Evolutionary conservation across 1,140 invertebrate genomes (phyloP), one percentile per base, ranked within the genome.

Genomic region (Arion vulgaris): DNA sequence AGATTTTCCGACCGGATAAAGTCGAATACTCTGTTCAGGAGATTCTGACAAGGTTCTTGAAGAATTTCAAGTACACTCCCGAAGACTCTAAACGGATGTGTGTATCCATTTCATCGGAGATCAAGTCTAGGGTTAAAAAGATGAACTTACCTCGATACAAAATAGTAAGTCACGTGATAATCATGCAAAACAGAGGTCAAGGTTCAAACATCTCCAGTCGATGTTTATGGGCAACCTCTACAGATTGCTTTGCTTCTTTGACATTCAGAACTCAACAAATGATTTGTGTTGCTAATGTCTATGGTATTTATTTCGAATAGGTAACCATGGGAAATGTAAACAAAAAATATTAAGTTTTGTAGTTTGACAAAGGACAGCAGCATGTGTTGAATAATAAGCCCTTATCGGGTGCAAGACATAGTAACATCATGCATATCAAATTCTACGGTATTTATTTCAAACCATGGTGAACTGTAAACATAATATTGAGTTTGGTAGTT

Each of bases 281-380:
- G 2, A 87, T 89, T 75, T 90, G 87, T 17, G 84, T 88, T 11
- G 90, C 86, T 7, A 85, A 85, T 53, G 88, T 91, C 5, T 86
- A 89, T 79, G 90, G 81, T 13, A 82, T 91, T 17, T 92, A 91
- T 68, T 91, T 85, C 83, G 90, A 91, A 82, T 92, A 81, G 86
- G 5, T 71, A 32, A 23, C 57, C 23, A 32, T 7, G 57, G n/a
- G n/a, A n/a, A n/a, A n/a, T n/a, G n/a, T n/a, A n/a, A n/a, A n/a
- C n/a, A n/a, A n/a, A n/a, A n/a, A n/a, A n/a, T n/a, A n/a, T n/a
- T n/a, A n/a, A n/a, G n/a, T n/a, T n/a, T n/a, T n/a, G n/a, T n/a
- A n/a, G n/a, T n/a, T n/a, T n/a, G n/a, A n/a, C n/a, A n/a, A n/a
- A n/a, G n/a, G n/a, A n/a, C n/a, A n/a, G n/a, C n/a, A n/a, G n/a